Percentiles rank a stretch among this genome's conserved stretches.
Conservation (phyloP, 2,113 vertebrate genomes). For the Sapayoa aenigma region DNA sequence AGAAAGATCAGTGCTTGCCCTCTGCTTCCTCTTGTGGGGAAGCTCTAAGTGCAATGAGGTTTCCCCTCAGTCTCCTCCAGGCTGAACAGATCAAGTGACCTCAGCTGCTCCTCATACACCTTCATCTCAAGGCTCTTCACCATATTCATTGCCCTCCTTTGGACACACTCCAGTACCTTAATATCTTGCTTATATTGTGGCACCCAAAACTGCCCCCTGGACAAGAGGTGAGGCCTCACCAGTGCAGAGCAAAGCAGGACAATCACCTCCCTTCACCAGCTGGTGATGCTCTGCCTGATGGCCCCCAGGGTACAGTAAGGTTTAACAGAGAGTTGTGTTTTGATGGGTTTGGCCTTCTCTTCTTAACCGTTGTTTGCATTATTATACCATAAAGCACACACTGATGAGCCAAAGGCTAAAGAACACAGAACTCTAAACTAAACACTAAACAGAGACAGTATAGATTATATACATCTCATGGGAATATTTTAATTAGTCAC, state of each 20-base stretch:
- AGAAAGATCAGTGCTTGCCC: not conserved
- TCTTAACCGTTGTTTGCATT: not conserved
- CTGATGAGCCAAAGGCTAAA: not conserved
- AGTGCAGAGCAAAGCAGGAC: not conserved
- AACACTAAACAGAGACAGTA: not conserved
- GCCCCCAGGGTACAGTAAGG: not conserved
- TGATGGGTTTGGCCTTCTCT: not conserved
- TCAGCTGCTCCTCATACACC: not conserved
- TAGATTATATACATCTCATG: not conserved
- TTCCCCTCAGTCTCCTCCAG: not conserved
- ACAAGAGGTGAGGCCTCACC: not conserved
- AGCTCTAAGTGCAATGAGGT: not conserved
- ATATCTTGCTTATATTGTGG: not conserved
- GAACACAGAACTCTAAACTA: not conserved
- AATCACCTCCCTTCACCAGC: not conserved
- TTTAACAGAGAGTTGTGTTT: not conserved
- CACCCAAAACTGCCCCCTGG: not conserved
- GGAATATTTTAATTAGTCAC: not conserved
- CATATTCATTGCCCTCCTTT: not conserved
- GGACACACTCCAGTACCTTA: not conserved
- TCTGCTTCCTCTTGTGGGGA: not conserved
- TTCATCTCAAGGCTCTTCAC: not conserved
- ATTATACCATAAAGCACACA: not conserved
- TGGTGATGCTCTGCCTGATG: not conserved
- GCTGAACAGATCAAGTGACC: not conserved